A percentile compares a stretch with the other conserved stretches of the same genome.
Conservation (phyloP, 2,113 vertebrate genomes). For the Oryzias curvinotus region DNA sequence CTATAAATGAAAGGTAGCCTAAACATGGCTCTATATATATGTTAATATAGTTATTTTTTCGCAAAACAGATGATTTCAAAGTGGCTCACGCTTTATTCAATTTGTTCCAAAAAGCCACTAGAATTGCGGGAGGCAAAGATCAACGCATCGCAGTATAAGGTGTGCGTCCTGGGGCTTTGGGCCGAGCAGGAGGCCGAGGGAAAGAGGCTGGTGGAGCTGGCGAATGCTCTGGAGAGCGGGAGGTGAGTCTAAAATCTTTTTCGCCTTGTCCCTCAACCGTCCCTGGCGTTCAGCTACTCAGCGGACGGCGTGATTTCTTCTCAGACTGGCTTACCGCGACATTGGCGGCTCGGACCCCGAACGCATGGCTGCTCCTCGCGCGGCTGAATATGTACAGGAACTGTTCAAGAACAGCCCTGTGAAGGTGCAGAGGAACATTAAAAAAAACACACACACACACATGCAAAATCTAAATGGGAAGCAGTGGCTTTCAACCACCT, state of each 20-base stretch:
- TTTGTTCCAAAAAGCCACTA: constrained; percentile 65
- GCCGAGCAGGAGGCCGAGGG: constrained; percentile 53
- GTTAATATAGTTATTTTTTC: background rate
- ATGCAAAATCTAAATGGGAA: background rate
- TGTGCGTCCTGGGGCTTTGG: constrained; percentile 77
- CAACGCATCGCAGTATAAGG: constrained; percentile 66
- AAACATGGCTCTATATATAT: background rate
- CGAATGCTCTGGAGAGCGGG: constrained; percentile 76
- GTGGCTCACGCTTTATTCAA: background rate
- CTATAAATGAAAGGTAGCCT: too few species aligned
- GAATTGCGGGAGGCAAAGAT: constrained; percentile 73
- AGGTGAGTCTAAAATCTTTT: constrained; percentile 54
- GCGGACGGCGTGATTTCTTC: background rate
- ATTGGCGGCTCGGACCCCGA: constrained; percentile 83
- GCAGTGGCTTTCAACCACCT: background rate
- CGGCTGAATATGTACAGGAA: constrained; percentile 70
- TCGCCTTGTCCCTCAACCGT: background rate
- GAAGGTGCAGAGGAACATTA: constrained; percentile 39
- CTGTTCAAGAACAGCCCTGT: constrained; percentile 76
- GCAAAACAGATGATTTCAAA: background rate
- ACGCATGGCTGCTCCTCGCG: constrained; percentile 80
- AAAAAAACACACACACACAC: background rate
- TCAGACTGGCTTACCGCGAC: constrained; percentile 77
- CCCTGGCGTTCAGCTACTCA: background rate
- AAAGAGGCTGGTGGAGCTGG: constrained; percentile 54